Percentiles rank a stretch among this genome's conserved stretches.
Conservation (phyloP, 2,113 vertebrate genomes). For the Urocynchramus pylzowi region DNA sequence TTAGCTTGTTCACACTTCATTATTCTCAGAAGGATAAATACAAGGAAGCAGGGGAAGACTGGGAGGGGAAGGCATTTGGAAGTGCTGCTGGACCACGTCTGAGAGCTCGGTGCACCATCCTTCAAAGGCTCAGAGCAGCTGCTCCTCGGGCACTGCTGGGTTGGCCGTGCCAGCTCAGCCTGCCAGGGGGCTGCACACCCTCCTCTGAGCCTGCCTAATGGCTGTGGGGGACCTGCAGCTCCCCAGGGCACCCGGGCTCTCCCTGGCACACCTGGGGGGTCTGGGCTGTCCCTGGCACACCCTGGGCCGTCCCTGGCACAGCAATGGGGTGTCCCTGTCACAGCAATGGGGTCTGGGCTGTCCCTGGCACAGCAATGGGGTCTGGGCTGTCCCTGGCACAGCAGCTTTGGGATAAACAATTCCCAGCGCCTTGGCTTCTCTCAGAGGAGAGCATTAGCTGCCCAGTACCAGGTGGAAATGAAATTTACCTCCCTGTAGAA, state of each 20-base stretch:
- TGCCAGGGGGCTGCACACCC: fast-evolving
- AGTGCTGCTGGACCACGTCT: neutral
- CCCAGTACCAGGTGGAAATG: neutral
- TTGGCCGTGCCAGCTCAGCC: neutral
- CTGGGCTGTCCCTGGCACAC: neutral
- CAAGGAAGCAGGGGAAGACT: neutral
- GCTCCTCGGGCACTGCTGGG: fast-evolving
- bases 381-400: neutral
- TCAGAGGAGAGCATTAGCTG: neutral
- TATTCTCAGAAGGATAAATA: neutral
- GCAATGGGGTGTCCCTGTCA: neutral
- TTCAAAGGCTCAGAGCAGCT: neutral
- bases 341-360: too few species aligned
- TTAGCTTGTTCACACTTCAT: neutral
- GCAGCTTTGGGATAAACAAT: neutral
- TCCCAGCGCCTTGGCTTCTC: neutral
- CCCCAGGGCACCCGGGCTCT: too few species aligned
- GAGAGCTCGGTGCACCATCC: fast-evolving
- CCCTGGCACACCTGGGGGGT: too few species aligned
- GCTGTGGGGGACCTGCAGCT: too few species aligned
- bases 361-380: neutral
- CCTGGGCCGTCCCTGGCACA: neutral
- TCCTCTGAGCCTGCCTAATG: neutral
- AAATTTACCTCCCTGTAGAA: neutral
- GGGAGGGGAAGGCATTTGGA: neutral